Evolutionary conservation across 2,113 vertebrate genomes (phyloP), one percentile per base, ranked within the genome.

Genomic region (Lycocorax pyrrhopterus): DNA sequence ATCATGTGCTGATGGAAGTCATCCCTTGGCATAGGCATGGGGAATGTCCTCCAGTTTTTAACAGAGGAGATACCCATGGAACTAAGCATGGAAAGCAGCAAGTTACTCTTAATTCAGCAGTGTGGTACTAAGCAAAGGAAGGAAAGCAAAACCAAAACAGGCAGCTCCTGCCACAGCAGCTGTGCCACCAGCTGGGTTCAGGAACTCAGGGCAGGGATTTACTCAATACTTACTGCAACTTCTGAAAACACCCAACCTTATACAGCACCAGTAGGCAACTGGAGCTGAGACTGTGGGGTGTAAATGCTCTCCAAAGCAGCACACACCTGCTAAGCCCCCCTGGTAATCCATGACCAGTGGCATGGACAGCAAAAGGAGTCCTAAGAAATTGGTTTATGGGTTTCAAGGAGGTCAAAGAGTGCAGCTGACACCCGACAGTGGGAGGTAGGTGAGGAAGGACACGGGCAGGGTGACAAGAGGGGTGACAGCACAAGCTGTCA

Each of bases 361-460:
- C 53, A 56, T 4, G 5, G 43, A 44, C 80, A 89, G 64, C 4
- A 29, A 78, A 83, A 63, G 17, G 25, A 44, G 4, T 32, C 41
- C 84, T 19, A 64, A 64, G 37, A 64, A 59, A n/a, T 1, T 33
- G 4, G 32, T 63, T 64, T 33, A 6, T 19, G 51, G 56, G 12
- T 53, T 59, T 71, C 30, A 49, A 37, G 35, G 25, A 86, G 44
- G 53, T 20, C 53, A 30, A 29, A 66, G 32, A n/a, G 29, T 6
- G 2, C 44, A 56, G 60, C 64, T 32, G 29, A 49, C 14, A 19
- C 7, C 35, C 0, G 0, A 20, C 0, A 1, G 25, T 0, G 0
- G 44, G 55, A 33, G 22, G 15, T 2, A 9, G 51, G 15, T 6
- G n/a, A 64, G 73, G 46, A 84, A 89, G 10, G 30, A 22, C 41